Percentiles rank a stretch among this genome's conserved stretches.
Evolutionary conservation across 2,797 vertebrate genomes (phyloP).

Genomic region (Lutjanus campechanus): DNA sequence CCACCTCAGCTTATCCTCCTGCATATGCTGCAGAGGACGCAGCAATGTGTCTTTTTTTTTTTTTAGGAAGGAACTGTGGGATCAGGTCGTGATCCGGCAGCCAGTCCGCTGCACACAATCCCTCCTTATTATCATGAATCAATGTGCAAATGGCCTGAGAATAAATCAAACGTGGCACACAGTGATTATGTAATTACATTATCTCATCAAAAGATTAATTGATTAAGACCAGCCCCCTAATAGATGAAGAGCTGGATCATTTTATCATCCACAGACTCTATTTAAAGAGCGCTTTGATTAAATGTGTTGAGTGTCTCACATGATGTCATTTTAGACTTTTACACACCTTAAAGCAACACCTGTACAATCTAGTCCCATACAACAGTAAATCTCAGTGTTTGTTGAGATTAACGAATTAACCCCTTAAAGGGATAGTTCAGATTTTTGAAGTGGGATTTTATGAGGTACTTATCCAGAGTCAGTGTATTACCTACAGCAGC

Average conservation of each 20-base stretch:
- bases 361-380: background rate
- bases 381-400: background rate
- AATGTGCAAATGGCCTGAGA: slow-evolving; percentile 27
- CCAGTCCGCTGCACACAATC: slow-evolving; percentile 24
- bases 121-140: slow-evolving; percentile 25
- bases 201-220: slow-evolving; percentile 39
- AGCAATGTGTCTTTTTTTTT: slow-evolving; percentile 28
- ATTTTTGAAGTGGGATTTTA: too few relatives aligned
- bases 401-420: background rate
- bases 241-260: slow-evolving; percentile 11
- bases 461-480: too few relatives aligned
- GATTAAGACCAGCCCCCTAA: slow-evolving; percentile 15
- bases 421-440: too few relatives aligned
- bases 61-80: slow-evolving; percentile 9
- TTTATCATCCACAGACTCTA: slow-evolving; percentile 14
- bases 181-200: slow-evolving; percentile 40
- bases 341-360: background rate
- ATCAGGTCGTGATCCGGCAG: slow-evolving; percentile 5
- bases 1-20: slow-evolving; percentile 52
- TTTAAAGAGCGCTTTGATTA: slow-evolving; percentile 5
- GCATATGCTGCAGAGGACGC: slow-evolving; percentile 35
- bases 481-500: too few relatives aligned
- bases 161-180: slow-evolving; percentile 31
- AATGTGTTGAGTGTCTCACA: slow-evolving; percentile 12
- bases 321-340: too few relatives aligned